Percentiles rank a stretch among this genome's conserved stretches.
phyloP scores from a whole-genome alignment of 2,113 vertebrate genomes.

The Helogale parvula region DNA sequence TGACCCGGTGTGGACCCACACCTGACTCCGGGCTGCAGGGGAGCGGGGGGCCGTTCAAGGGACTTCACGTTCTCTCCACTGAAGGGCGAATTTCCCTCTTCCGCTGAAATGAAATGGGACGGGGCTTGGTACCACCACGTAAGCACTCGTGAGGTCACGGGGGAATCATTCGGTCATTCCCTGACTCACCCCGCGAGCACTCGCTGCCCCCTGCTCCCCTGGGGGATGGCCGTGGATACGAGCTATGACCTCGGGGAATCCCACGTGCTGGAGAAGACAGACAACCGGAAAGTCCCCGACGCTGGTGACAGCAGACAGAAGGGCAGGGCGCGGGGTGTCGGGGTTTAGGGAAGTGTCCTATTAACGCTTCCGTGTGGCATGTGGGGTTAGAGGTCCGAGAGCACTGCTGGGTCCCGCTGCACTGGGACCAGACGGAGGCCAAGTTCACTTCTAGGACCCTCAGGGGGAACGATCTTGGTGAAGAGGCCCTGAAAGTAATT shows the following conservation, averaged over 20 bases:
- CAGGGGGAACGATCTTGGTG: background rate
- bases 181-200: background rate
- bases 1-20: rapidly evolving
- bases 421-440: background rate
- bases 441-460: background rate
- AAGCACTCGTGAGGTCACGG: background rate
- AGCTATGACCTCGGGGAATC: background rate
- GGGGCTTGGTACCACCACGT: background rate
- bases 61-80: background rate
- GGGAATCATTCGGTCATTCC: background rate
- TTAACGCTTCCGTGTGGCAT: background rate
- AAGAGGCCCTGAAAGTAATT: background rate
- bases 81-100: background rate
- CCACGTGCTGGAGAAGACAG: too few species aligned
- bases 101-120: background rate
- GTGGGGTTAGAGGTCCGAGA: background rate
- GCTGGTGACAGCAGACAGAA: background rate
- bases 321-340: rapidly evolving
- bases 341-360: background rate
- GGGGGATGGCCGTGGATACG: background rate
- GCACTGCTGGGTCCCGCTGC: background rate
- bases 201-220: background rate
- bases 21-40: too few species aligned
- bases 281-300: too few species aligned
- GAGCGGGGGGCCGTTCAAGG: background rate